phyloP scores from a whole-genome alignment of 1,140 invertebrate genomes.

The Megalonaias nervosa region DNA sequence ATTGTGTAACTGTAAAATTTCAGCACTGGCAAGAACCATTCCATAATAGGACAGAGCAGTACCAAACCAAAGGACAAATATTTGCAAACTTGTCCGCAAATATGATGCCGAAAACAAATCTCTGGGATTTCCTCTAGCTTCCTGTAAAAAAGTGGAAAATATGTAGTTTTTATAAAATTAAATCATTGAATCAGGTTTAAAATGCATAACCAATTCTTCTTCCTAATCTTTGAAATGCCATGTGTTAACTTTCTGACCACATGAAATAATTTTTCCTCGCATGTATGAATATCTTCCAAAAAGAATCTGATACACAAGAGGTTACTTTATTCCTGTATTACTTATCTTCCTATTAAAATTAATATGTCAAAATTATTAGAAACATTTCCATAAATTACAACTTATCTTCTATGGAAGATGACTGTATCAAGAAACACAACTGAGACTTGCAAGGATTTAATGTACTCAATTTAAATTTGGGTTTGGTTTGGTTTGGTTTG shows the following conservation, averaged over 20 bases:
- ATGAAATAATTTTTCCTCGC: too few species aligned
- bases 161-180: not conserved
- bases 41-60: constrained; percentile 98
- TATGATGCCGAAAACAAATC: constrained; percentile 64
- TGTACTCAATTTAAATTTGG: too few species aligned
- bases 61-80: constrained; percentile 82
- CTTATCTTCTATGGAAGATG: too few species aligned
- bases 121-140: constrained; percentile 43
- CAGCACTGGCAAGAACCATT: constrained; percentile 93
- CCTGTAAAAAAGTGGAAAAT: constrained; percentile 31
- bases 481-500: too few species aligned
- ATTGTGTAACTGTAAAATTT: constrained; percentile 81
- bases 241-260: not conserved
- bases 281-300: too few species aligned
- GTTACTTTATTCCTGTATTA: too few species aligned
- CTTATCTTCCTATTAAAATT: too few species aligned
- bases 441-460: too few species aligned
- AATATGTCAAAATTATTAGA: too few species aligned
- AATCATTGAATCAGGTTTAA: not conserved
- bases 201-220: not conserved
- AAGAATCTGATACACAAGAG: too few species aligned
- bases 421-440: too few species aligned
- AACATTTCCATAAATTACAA: too few species aligned
- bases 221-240: not conserved
- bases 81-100: constrained; percentile 56